phyloP scores from a whole-genome alignment of 2,797 vertebrate genomes.

The Microctenopoma steveboyesi region DNA sequence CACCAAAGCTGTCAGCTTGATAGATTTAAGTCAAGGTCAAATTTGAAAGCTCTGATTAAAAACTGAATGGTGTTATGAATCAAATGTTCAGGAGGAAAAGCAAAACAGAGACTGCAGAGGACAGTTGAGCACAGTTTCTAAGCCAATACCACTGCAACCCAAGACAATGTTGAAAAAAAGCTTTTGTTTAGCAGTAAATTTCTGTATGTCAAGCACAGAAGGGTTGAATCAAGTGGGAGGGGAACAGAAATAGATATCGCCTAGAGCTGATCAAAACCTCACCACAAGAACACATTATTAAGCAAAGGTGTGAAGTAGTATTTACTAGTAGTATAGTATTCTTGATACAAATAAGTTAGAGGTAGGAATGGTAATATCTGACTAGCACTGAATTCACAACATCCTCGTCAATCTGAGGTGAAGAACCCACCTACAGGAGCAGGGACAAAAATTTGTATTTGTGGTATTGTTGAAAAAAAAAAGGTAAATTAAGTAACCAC shows the following conservation, averaged over 20 bases:
- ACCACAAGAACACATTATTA: neutral
- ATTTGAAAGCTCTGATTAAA: slow-evolving; percentile 80
- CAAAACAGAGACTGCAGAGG: slow-evolving; percentile 32
- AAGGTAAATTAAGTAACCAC: too few relatives aligned
- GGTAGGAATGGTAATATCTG: neutral
- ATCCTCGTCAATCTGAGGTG: neutral
- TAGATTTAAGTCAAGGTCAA: slow-evolving; percentile 84
- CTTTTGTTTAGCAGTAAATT: slow-evolving; percentile 38
- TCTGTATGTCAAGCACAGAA: neutral
- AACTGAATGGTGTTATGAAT: slow-evolving; percentile 71
- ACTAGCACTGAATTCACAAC: neutral
- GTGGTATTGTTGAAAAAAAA: too few relatives aligned
- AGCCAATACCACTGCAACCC: slow-evolving; percentile 10
- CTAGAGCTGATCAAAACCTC: slow-evolving; percentile 12
- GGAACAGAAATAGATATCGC: slow-evolving; percentile 23
- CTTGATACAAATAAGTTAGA: too few relatives aligned
- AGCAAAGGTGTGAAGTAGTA: neutral
- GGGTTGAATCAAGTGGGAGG: slow-evolving; percentile 18
- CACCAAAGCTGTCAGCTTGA: slow-evolving; percentile 76
- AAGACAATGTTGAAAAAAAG: slow-evolving; percentile 16
- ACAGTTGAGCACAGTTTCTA: slow-evolving; percentile 1
- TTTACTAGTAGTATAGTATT: neutral
- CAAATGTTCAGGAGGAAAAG: slow-evolving; percentile 61
- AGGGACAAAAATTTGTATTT: neutral
- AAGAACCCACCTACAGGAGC: neutral